Percentiles rank a stretch among this genome's conserved stretches.
phyloP scores from a whole-genome alignment of 2,113 vertebrate species.

The Nesoenas mayeri region DNA sequence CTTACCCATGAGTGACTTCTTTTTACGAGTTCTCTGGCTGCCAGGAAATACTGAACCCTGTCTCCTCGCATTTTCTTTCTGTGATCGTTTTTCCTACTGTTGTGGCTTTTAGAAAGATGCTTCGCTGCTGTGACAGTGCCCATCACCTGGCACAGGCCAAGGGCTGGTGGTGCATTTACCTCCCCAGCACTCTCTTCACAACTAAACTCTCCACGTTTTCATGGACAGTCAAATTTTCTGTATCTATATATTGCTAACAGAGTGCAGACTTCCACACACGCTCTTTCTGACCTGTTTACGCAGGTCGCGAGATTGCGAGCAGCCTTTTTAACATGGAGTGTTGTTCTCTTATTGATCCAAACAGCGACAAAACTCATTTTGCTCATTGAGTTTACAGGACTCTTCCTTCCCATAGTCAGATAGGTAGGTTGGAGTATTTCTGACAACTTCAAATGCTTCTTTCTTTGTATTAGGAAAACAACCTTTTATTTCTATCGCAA shows the following conservation, averaged over 20 bases:
- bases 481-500: not conserved
- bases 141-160: not conserved
- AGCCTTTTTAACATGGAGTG: not conserved
- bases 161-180: not conserved
- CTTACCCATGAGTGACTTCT: not conserved
- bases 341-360: not conserved
- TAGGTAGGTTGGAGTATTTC: not conserved
- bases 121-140: not conserved
- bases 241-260: too few relatives aligned
- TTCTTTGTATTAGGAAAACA: not conserved
- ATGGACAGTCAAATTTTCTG: not conserved
- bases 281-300: not conserved
- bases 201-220: not conserved
- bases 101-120: not conserved
- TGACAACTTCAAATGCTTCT: not conserved
- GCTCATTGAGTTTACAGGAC: not conserved
- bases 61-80: not conserved
- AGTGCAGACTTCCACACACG: not conserved
- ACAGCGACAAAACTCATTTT: not conserved
- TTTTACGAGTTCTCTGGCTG: not conserved
- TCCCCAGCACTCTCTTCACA: not conserved
- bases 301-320: not conserved
- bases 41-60: not conserved
- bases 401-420: not conserved
- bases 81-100: not conserved